Conservation (phyloP, 2,113 vertebrate species). For the Rhynchopsitta pachyrhyncha region DNA sequence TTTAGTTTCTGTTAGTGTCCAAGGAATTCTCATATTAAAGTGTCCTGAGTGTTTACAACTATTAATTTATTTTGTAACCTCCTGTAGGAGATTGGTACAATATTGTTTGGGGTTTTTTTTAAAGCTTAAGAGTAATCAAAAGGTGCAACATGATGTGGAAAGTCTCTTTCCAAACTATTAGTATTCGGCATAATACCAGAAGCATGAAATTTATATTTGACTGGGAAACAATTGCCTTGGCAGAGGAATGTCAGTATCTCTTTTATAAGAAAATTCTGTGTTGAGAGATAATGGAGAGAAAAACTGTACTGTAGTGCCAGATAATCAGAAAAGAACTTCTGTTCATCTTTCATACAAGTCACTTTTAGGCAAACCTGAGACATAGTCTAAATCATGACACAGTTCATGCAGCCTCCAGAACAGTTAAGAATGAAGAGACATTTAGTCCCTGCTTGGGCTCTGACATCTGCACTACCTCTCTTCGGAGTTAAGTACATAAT, state of each 20-base stretch:
- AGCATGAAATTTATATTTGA: neutral
- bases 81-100: neutral
- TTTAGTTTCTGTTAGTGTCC: neutral
- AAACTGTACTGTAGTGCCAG: neutral
- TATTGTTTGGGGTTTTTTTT: neutral
- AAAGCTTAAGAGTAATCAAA: neutral
- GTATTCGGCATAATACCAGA: neutral
- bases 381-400: neutral
- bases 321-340: neutral
- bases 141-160: neutral
- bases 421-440: neutral
- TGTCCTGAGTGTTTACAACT: neutral
- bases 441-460: neutral
- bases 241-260: neutral
- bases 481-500: neutral
- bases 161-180: neutral
- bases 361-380: neutral
- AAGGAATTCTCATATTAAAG: neutral
- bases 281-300: neutral
- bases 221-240: neutral
- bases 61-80: neutral
- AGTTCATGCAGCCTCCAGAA: neutral
- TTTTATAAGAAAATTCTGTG: neutral
- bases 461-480: neutral
- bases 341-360: neutral